phyloP scores from a whole-genome alignment of 1,140 invertebrate species.

The Magallana angulata region DNA sequence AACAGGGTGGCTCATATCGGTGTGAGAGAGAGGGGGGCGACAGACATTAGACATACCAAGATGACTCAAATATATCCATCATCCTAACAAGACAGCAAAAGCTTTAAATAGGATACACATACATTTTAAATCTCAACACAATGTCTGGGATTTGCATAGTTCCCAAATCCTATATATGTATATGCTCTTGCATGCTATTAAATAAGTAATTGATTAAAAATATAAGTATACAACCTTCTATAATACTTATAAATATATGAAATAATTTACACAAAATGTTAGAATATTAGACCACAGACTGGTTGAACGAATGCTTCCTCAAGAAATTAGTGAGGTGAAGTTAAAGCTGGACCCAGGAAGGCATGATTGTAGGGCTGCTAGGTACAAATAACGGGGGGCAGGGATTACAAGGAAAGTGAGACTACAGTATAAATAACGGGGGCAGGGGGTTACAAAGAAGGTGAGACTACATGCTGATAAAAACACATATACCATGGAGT shows the following conservation, averaged over 20 bases:
- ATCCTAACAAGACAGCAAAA: conserved; percentile 15
- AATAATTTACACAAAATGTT: conserved; percentile 1
- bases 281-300: not conserved
- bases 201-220: not conserved
- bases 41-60: not conserved
- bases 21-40: not conserved
- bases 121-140: not conserved
- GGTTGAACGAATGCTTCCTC: too few species aligned
- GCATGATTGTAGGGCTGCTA: too few species aligned
- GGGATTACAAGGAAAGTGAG: too few species aligned
- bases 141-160: conserved; percentile 30
- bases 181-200: not conserved
- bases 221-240: conserved; percentile 17
- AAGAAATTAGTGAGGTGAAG: too few species aligned
- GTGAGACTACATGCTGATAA: too few species aligned
- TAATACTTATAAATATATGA: conserved; percentile 37
- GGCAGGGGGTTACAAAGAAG: too few species aligned
- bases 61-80: not conserved
- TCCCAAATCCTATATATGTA: conserved; percentile 2
- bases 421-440: too few species aligned
- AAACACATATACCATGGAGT: not conserved
- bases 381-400: too few species aligned
- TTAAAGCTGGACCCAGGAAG: too few species aligned
- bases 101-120: not conserved
- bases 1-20: not conserved